Evolutionary conservation across 2,888 invertebrate genomes (phyloP).

Genomic region (Eurytoma californica): DNA sequence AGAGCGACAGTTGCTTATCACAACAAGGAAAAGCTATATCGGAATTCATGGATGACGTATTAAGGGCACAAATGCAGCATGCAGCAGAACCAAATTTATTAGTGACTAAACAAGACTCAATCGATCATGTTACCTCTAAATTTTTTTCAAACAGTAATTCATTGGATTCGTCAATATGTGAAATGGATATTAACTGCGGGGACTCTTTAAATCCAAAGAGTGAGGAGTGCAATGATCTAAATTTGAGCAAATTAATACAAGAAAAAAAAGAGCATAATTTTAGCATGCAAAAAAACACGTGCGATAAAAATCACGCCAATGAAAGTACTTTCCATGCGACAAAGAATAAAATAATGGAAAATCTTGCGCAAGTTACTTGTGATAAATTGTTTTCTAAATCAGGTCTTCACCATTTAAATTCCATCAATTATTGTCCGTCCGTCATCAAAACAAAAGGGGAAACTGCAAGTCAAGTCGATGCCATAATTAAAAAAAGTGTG

Average conservation of each 20-base stretch:
- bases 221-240: not conserved
- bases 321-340: slow-evolving; percentile 11
- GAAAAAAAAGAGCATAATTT: no score
- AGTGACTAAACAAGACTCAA: not conserved
- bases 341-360: slow-evolving; percentile 37
- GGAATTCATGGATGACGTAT: slow-evolving; percentile 35
- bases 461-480: slow-evolving; percentile 15
- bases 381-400: slow-evolving; percentile 26
- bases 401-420: not conserved
- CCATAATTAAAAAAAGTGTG: not conserved
- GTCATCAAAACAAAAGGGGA: not conserved
- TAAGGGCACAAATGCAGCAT: not conserved
- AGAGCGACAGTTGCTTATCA: slow-evolving; percentile 34
- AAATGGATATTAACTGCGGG: not conserved
- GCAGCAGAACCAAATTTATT: not conserved
- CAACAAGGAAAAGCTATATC: slow-evolving; percentile 25
- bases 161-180: not conserved
- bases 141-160: not conserved
- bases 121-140: not conserved
- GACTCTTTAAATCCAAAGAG: not conserved
- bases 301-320: not conserved
- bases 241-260: no score
- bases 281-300: not conserved
- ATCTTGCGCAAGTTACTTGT: slow-evolving; percentile 38
- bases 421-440: not conserved